Conservation (phyloP, 2,888 invertebrate genomes). For the Acanthacorydalis orientalis region DNA sequence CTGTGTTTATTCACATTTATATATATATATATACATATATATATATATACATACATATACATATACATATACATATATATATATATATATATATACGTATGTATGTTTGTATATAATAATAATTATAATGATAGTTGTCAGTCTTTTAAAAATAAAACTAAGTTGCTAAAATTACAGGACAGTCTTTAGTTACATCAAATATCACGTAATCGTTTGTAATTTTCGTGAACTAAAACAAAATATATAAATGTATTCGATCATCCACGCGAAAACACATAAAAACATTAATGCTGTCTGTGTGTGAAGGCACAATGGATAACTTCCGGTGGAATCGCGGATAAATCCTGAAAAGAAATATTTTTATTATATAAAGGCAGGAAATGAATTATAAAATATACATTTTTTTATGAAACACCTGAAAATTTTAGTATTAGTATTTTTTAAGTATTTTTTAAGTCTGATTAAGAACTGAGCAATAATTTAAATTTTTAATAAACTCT, state of each 20-base stretch:
- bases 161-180: background rate
- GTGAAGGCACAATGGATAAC: conserved; percentile 53
- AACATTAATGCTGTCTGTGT: conserved; percentile 52
- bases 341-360: conserved; percentile 35
- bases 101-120: no score
- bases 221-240: background rate
- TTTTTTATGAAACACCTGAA: no score
- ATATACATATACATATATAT: no score
- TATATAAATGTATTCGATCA: conserved; percentile 35
- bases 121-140: background rate
- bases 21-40: background rate
- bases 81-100: no score
- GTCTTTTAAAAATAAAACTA: background rate
- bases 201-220: background rate
- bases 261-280: conserved; percentile 52
- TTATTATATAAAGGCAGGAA: background rate
- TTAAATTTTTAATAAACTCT: no score
- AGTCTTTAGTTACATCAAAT: background rate
- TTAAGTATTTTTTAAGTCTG: no score
- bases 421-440: background rate
- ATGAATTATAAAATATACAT: no score
- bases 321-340: conserved; percentile 48
- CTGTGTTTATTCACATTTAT: background rate
- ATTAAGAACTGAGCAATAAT: no score
- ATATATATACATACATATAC: background rate